These are phyloP conservation scores for Spicauda simplicius DNA, from an alignment of 2,888 invertebrate genomes.

Conservation along the genomic window DNA sequence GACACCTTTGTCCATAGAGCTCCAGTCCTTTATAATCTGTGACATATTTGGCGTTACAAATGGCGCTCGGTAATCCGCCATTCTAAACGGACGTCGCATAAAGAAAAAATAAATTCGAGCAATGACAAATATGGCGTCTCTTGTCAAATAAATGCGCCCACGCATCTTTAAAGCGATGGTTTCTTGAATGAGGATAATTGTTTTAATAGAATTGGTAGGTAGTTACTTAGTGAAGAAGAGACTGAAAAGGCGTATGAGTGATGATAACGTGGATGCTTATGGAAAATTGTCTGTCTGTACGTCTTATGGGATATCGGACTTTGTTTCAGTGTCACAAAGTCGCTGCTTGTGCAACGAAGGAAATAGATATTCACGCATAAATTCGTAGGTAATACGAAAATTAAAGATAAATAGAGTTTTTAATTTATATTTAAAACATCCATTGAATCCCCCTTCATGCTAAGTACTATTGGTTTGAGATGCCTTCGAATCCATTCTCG, in stretches of 20 bases:
- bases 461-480: too few species aligned
- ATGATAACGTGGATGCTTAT: not conserved
- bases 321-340: too few species aligned
- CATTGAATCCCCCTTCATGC: too few species aligned
- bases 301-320: too few species aligned
- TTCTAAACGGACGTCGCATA: slow-evolving; percentile 25
- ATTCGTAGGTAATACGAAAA: too few species aligned
- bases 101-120: slow-evolving; percentile 32
- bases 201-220: slow-evolving; percentile 27
- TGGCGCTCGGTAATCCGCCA: slow-evolving; percentile 38
- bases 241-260: slow-evolving; percentile 12
- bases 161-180: slow-evolving; percentile 11
- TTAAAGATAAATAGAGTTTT: too few species aligned
- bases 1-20: slow-evolving; percentile 39
- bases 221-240: slow-evolving; percentile 13
- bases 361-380: too few species aligned
- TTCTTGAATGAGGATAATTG: slow-evolving; percentile 15
- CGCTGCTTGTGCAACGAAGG: too few species aligned
- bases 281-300: not conserved
- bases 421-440: too few species aligned
- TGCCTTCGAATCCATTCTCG: too few species aligned
- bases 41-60: slow-evolving; percentile 37
- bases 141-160: slow-evolving; percentile 39
- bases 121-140: slow-evolving; percentile 41
- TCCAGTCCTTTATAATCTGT: slow-evolving; percentile 36